Base-by-base conservation (phyloP, 2,888 invertebrate species). In the Malachius bipustulatus region DNA sequence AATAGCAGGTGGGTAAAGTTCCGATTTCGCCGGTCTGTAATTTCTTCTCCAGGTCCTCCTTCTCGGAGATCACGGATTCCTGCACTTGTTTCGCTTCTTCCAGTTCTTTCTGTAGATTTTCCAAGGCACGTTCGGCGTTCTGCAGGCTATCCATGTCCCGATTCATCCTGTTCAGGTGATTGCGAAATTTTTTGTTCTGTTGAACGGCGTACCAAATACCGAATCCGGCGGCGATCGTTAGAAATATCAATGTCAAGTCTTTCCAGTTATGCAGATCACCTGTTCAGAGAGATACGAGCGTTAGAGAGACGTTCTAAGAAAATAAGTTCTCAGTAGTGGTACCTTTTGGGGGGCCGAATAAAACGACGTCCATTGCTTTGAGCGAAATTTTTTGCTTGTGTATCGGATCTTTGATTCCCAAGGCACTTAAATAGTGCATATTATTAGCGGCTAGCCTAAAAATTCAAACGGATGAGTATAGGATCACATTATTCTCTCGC, bases 321-420 rank as follows among this genome's bases (percentile, higher is more conserved):
- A 8, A n/a, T 19, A 19, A 19, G n/a, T 19, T 19, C 24, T 8
- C n/a, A 6, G n/a, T 8, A 19, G 6, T n/a, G n/a, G 59, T 74
- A 91, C 93, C 88, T 78, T 93, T 91, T 14, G 96, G 93, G 40
- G 93, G 89, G 31, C 98, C 98, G 65, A 98, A 98, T 16, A 98
- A 73, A 13, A 98, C 97, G 33, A 94, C 88, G 64, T 98, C 98
- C 87, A 96, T 94, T 10, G 98, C 97, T 65, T 98, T 97, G 28
- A 98, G 70, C 3, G 90, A 82, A 45, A 94, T 77, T 66, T 97
- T 97, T 69, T 97, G 94, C 56, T 91, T 90, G 66, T 98, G 94
- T 52, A 97, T 96, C 13, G 90, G 89, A 67, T 97, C 96, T 66
- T 93, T 94, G 54, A 98, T 91, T 34, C 94, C 94, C 47, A 98